Percentiles rank a stretch among this genome's conserved stretches.
Conservation (phyloP, 2,113 vertebrate genomes). For the Rhinopomastus cyanomelas region DNA sequence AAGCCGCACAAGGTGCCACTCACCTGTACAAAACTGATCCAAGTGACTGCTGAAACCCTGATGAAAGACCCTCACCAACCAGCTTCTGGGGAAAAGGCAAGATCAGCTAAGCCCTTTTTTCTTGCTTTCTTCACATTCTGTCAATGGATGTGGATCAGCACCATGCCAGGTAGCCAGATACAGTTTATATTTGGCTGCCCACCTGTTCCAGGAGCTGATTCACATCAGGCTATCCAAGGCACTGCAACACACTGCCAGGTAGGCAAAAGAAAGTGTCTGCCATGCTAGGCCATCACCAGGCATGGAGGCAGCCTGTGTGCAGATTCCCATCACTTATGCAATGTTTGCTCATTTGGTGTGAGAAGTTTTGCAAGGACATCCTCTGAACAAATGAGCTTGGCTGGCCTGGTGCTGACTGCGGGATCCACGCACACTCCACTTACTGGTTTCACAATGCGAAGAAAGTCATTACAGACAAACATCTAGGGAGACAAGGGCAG, state of each 20-base stretch:
- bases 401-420: background rate
- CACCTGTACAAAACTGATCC: background rate
- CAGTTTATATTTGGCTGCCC: background rate
- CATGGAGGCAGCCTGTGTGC: background rate
- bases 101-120: background rate
- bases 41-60: background rate
- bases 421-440: background rate
- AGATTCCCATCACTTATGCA: background rate
- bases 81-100: background rate
- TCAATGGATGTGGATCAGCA: rapidly evolving
- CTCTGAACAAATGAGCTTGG: constrained; percentile 22
- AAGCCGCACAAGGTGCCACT: background rate
- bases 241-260: background rate
- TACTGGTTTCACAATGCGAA: background rate
- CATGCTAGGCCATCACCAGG: background rate
- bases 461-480: background rate
- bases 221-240: too few species aligned
- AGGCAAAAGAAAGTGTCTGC: background rate
- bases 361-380: background rate
- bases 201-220: background rate
- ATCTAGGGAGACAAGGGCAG: background rate
- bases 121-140: background rate
- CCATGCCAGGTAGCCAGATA: background rate
- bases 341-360: background rate
- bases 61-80: background rate